Percentiles rank a stretch among this genome's conserved stretches.
Conservation (phyloP, 2,797 vertebrate species). For the Alca torda region DNA sequence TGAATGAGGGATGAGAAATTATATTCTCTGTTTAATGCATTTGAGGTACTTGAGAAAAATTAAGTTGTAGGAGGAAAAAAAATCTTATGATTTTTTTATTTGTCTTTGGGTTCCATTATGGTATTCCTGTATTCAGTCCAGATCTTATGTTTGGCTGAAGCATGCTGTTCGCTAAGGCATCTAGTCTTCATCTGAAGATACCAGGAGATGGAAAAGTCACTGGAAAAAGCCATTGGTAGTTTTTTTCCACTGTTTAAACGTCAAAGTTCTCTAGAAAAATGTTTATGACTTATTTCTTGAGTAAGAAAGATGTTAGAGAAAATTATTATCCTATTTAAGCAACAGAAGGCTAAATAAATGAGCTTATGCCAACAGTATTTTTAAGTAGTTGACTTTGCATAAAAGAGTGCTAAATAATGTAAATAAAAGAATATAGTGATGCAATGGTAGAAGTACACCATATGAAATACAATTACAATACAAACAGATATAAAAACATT, state of each 20-base stretch:
- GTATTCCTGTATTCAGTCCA: neutral
- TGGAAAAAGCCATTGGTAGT: neutral
- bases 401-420: neutral
- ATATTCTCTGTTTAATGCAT: neutral
- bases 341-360: neutral
- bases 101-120: neutral
- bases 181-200: neutral
- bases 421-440: neutral
- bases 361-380: no score
- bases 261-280: neutral
- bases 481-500: neutral
- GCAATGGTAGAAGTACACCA: neutral
- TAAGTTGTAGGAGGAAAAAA: neutral
- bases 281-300: neutral
- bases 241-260: neutral
- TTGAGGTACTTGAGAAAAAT: neutral
- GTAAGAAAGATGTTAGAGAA: neutral
- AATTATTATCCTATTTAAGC: neutral
- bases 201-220: neutral
- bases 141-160: neutral
- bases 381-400: neutral
- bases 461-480: neutral
- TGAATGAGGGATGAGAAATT: neutral
- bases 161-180: neutral
- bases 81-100: neutral